Conservation (phyloP, 2,888 invertebrate species). For the Caenorhabditis plicata region DNA sequence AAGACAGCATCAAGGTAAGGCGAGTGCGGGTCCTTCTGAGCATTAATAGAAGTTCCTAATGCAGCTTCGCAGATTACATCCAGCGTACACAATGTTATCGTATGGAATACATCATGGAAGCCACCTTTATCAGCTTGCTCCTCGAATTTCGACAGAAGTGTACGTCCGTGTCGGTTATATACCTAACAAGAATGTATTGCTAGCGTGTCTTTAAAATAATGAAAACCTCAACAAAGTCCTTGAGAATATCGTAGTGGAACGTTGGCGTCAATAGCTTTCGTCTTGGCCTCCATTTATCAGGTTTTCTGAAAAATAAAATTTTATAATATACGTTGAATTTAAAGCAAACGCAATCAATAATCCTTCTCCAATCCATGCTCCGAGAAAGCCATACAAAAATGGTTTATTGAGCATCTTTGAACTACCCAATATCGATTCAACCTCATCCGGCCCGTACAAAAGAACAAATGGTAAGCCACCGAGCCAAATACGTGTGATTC, state of each 20-base stretch:
- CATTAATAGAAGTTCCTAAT: constrained; percentile 59
- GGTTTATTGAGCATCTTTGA: constrained; percentile 67
- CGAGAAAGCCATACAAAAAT: constrained; percentile 68
- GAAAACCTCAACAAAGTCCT: constrained; percentile 67
- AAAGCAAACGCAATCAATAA: constrained; percentile 67
- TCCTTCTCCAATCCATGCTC: constrained; percentile 71
- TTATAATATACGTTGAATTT: not conserved
- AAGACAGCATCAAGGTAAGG: constrained; percentile 63
- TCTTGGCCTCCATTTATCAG: constrained; percentile 67
- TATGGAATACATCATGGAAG: constrained; percentile 48
- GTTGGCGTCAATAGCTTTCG: constrained; percentile 68
- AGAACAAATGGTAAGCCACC: constrained; percentile 60
- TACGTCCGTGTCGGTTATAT: constrained; percentile 67
- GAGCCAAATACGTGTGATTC: constrained; percentile 61
- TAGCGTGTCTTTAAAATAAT: too few species aligned
- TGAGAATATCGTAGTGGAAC: constrained; percentile 69
- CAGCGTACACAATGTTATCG: constrained; percentile 67
- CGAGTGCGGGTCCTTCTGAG: constrained; percentile 54
- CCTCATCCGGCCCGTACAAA: constrained; percentile 64
- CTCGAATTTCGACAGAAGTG: constrained; percentile 60
- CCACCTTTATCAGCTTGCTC: constrained; percentile 35
- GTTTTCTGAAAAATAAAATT: constrained; percentile 46
- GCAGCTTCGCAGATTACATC: constrained; percentile 69
- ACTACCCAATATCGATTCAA: constrained; percentile 64
- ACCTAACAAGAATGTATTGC: constrained; percentile 47